Evolutionary conservation across 1,140 invertebrate species (phyloP), one percentile per base, ranked within the genome.

Genomic region (Zaprionus inermis): DNA sequence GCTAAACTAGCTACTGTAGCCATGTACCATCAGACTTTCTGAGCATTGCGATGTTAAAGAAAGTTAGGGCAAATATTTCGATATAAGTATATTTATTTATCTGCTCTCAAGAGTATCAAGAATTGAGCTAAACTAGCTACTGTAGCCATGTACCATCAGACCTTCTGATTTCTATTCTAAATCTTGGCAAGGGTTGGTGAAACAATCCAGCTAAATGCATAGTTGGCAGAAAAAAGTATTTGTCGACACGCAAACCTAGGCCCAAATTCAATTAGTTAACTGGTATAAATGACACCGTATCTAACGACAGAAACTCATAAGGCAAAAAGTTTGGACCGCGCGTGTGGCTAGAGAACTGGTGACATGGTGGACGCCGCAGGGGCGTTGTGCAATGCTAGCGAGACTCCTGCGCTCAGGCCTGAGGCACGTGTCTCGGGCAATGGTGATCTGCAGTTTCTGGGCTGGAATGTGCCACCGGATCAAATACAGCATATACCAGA

Each of bases 401-500:
- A 77, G 46, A 54, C 49, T 65, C 88, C 88, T 57, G 65, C 79
- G 1, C 51, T 91, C 2, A 46, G 78, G 0, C 88, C 88, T 9
- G 75, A 88, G 76, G 88, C 88, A 5, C 70, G 88, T 2, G 55
- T 80, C 36, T 74, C 82, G 36, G 67, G 70, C 24, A 74, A 54
- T 7, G 81, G 70, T 1, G 91, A 92, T 1, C 60, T 92, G 28
- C 94, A 94, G 69, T 93, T 96, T 92, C 90, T 97, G 51, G 96
- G 96, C 80, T 97, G 96, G 94, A 96, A 97, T 88, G 94, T 97
- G 20, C 94, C 95, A 5, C 93, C 95, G 16, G 96, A 96, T 69
- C 96, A 97, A 83, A 92, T 97, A 61, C 92, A 94, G 44, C 94
- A 96, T 60, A 95, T 98, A 73, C 96, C 96, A 24, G 96, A 96